Percentiles rank a stretch among this genome's conserved stretches.
These are phyloP conservation scores for Gallinago paraguaiae DNA, from an alignment of 2,113 vertebrate genomes.

Conservation along the genomic window DNA sequence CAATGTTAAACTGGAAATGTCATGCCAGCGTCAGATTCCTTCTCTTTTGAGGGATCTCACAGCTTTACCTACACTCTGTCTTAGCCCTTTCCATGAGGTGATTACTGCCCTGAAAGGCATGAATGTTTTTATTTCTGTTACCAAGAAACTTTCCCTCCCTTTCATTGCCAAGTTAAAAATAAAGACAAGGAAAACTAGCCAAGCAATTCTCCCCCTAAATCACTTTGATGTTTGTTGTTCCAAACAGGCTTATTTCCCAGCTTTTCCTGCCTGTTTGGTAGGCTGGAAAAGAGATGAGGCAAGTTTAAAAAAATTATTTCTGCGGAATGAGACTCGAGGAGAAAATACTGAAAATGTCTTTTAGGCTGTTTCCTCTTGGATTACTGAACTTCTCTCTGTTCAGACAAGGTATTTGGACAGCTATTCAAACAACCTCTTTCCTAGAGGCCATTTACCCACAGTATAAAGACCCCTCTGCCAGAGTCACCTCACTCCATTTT, in stretches of 20 bases:
- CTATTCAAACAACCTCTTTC: background rate
- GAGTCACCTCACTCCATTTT: background rate
- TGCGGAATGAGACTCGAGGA: background rate
- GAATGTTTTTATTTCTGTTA: background rate
- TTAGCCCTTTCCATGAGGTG: background rate
- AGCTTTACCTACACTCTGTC: background rate
- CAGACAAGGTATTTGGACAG: background rate
- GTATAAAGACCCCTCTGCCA: background rate
- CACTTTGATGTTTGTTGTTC: background rate
- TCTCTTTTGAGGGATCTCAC: background rate
- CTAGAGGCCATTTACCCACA: background rate
- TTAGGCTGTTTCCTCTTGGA: background rate
- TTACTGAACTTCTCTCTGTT: background rate
- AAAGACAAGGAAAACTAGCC: background rate
- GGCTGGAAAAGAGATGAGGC: background rate
- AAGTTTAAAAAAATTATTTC: background rate
- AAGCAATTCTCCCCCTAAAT: background rate
- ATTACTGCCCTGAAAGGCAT: background rate
- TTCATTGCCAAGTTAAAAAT: slow-evolving; percentile 11
- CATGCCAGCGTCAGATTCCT: background rate
- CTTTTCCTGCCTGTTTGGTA: background rate
- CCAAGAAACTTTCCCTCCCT: background rate
- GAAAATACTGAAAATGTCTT: background rate
- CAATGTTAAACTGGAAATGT: background rate
- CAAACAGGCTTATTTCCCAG: background rate